These are phyloP conservation scores for Trichonephila clavata DNA, from an alignment of 1,140 invertebrate species.

Conservation along the genomic window DNA sequence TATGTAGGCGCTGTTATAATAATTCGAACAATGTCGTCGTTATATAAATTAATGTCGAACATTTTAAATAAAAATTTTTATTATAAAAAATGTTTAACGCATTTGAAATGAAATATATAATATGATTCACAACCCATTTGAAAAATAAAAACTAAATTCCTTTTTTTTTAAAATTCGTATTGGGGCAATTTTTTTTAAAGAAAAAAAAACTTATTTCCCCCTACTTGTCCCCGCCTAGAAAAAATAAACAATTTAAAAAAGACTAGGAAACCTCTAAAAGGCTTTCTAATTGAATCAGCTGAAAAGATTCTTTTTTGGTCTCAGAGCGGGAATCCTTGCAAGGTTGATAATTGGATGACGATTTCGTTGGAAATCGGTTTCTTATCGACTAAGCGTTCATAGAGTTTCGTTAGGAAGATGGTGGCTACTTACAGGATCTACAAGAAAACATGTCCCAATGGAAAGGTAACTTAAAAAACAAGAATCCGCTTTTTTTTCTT, in stretches of 20 bases:
- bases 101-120: too few species aligned
- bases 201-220: neutral
- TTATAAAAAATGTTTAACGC: too few species aligned
- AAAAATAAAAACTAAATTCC: too few species aligned
- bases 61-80: too few species aligned
- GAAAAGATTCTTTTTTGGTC: neutral
- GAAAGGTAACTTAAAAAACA: slow-evolving; percentile 54
- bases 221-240: neutral
- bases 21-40: too few species aligned
- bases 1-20: too few species aligned
- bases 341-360: neutral
- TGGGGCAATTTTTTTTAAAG: too few species aligned
- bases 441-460: slow-evolving; percentile 75
- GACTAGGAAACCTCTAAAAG: neutral
- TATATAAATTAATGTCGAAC: too few species aligned
- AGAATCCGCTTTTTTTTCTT: too few species aligned
- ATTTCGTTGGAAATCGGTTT: neutral
- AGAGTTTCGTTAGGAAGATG: slow-evolving; percentile 7
- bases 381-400: neutral
- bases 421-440: slow-evolving; percentile 70
- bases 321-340: neutral
- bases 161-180: too few species aligned
- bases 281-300: neutral
- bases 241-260: too few species aligned
- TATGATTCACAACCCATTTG: too few species aligned